Evolutionary conservation across 2,797 vertebrate genomes (phyloP), one percentile per base, ranked within the genome.

Genomic region (Acomys russatus): DNA sequence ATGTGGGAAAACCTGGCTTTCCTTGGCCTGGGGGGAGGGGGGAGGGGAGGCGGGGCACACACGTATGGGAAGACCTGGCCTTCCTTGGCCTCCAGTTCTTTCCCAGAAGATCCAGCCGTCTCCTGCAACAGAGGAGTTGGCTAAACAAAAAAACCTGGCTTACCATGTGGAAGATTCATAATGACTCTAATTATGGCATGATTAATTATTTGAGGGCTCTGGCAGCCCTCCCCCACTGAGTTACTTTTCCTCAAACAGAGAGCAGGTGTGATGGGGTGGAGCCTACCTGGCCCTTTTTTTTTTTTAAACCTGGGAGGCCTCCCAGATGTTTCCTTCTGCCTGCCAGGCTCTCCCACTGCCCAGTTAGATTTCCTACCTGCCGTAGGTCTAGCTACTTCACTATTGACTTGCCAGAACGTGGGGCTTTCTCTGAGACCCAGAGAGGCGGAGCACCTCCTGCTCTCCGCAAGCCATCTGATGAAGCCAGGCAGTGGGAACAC

Each of bases 101-200:
- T 80, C 38, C 51, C 0, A 12, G 87, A 78, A 93, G 92, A 77
- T 51, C 56, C 8, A 8, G 35, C 63, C 25, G 54, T 28, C 85
- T 89, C 92, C 77, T 14, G 85, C 79, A 51, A 92, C 33, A 56
- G 38, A 76, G 79, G 64, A 89, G 82, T 79, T 95, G 78, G 86
- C 30, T 96, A 94, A 97, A 94, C 54, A 94, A 78, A 88, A 92
- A 18, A 73, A 33, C 63, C 63, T 56, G 68, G 77, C 76, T 90
- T 51, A 28, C 12, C 1, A 0, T n/a, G 76, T 28, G 79, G 90
- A 88, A 96, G 90, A 73, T 93, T 88, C 87, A 92, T 92, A 93
- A 68, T 93, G 94, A 83, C 90, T 87, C 87, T 89, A 83, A 96
- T 96, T 95, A 94, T 44, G 64, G 78, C 28, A 4, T 59, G 90